These are phyloP conservation scores for Rafetus swinhoei DNA, from an alignment of 2,113 vertebrate species.

Conservation along the genomic window DNA sequence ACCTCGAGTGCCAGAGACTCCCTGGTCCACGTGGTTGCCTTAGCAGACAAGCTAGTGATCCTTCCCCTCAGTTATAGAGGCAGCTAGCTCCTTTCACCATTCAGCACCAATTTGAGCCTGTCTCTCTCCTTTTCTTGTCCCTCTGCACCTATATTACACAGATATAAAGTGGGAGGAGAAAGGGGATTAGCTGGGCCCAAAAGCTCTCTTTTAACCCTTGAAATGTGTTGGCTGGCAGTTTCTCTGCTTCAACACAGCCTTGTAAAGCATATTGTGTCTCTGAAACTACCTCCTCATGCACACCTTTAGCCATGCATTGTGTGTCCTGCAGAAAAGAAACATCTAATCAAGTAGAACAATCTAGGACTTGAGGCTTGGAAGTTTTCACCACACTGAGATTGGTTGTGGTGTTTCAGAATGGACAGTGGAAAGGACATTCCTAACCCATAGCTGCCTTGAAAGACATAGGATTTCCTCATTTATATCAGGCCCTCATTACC, in stretches of 20 bases:
- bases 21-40: background rate
- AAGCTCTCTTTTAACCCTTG: background rate
- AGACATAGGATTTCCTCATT: conserved; percentile 4
- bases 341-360: background rate
- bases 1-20: background rate
- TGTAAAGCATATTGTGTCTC: background rate
- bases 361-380: background rate
- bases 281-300: background rate
- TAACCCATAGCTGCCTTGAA: background rate
- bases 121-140: background rate
- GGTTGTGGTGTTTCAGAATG: background rate
- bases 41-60: background rate
- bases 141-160: background rate
- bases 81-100: background rate
- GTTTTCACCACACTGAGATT: background rate
- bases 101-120: background rate
- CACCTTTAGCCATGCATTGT: background rate
- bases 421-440: background rate
- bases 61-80: background rate
- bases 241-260: background rate
- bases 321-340: background rate
- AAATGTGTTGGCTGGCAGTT: background rate
- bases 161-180: background rate
- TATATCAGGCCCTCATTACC: background rate
- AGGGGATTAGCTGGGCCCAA: background rate